phyloP scores from a whole-genome alignment of 2,888 invertebrate species.

The Amblyteles armatorius region DNA sequence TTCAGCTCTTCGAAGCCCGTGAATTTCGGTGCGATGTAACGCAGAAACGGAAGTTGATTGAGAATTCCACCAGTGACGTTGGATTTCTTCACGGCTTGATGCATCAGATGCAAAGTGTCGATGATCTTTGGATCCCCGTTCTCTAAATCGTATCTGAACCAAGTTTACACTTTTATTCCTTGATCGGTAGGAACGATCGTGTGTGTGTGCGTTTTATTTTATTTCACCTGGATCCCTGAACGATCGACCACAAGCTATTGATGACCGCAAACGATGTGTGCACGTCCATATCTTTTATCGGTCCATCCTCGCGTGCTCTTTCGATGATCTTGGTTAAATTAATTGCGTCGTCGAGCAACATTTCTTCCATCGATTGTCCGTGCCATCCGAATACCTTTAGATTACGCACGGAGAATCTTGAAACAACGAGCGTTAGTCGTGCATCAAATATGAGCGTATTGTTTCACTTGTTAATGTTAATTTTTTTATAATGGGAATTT shows the following conservation, averaged over 20 bases:
- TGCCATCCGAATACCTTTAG: slow-evolving; percentile 89
- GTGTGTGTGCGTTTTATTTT: not conserved
- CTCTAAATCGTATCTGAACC: slow-evolving; percentile 85
- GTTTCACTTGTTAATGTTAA: not conserved
- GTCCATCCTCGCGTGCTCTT: slow-evolving; percentile 78
- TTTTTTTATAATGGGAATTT: not conserved
- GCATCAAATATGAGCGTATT: slow-evolving; percentile 12
- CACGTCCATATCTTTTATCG: slow-evolving; percentile 84
- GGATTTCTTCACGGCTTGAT: slow-evolving; percentile 87
- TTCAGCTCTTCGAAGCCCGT: slow-evolving; percentile 87
- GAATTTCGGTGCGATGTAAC: slow-evolving; percentile 87
- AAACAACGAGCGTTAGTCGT: slow-evolving; percentile 24
- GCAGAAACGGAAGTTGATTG: slow-evolving; percentile 89
- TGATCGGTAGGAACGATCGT: not conserved
- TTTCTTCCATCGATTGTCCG: slow-evolving; percentile 87
- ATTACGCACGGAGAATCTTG: slow-evolving; percentile 88
- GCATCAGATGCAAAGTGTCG: slow-evolving; percentile 86
- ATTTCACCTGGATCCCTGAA: slow-evolving; percentile 87
- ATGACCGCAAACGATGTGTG: slow-evolving; percentile 86
- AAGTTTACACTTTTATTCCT: not conserved
- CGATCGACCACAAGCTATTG: slow-evolving; percentile 90
- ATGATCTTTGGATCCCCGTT: slow-evolving; percentile 86
- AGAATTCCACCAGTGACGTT: slow-evolving; percentile 89
- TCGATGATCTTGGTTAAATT: slow-evolving; percentile 86
- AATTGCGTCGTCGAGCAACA: slow-evolving; percentile 87